These are phyloP conservation scores for Fragum fragum DNA, from an alignment of 2,888 invertebrate species.

Conservation along the genomic window DNA sequence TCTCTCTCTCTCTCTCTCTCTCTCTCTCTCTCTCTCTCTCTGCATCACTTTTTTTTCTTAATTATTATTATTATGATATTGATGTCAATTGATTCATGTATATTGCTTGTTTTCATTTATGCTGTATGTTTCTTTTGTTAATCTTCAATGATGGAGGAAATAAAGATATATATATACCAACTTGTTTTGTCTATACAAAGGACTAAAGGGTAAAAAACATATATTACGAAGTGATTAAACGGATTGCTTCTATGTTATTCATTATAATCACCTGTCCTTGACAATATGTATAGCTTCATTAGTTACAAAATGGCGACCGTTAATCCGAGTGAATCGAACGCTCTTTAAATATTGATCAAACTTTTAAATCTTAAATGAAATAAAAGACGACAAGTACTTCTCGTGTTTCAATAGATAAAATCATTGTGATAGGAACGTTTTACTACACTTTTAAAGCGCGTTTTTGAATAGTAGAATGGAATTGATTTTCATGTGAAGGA, in stretches of 20 bases:
- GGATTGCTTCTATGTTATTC: constrained; percentile 26
- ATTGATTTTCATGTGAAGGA: constrained; percentile 21
- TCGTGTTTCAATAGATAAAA: constrained; percentile 24
- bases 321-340: constrained; percentile 41
- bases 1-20: no score
- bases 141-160: no score
- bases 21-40: no score
- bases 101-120: no score
- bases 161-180: no score
- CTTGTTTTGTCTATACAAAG: no score
- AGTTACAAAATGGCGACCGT: constrained; percentile 69
- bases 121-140: no score
- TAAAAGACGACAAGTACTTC: constrained; percentile 25
- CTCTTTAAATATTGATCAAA: constrained; percentile 40
- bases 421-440: constrained; percentile 14
- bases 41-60: no score
- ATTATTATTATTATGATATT: no score
- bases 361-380: constrained; percentile 25
- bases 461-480: constrained; percentile 16
- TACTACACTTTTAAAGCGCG: not conserved
- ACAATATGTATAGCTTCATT: constrained; percentile 54
- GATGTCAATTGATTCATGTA: no score
- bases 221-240: constrained; percentile 15
- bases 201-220: not conserved
- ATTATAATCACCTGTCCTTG: constrained; percentile 19